A percentile compares a stretch with the other conserved stretches of the same genome.
These are phyloP conservation scores for Prolemur simus DNA, from an alignment of 2,113 vertebrate species.

Conservation along the genomic window DNA sequence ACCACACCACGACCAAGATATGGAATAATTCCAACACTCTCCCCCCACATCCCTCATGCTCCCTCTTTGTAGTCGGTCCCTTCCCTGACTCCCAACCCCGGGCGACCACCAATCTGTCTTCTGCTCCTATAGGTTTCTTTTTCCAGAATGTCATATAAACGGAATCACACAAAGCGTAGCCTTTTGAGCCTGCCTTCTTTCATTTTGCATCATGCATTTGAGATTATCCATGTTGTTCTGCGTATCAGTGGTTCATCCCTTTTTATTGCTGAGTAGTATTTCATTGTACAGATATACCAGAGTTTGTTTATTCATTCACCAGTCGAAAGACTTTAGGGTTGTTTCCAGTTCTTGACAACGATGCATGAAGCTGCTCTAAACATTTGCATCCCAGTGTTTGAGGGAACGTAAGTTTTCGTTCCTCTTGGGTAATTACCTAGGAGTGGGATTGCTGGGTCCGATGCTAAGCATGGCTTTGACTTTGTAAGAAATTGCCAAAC, in stretches of 20 bases:
- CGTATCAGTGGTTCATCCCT: background rate
- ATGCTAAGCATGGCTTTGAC: constrained; percentile 36
- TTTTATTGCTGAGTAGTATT: background rate
- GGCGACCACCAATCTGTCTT: background rate
- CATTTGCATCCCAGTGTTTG: background rate
- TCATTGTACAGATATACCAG: background rate
- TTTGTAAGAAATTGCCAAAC: constrained; percentile 30
- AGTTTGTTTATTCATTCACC: background rate
- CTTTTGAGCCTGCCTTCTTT: background rate
- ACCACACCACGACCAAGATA: background rate
- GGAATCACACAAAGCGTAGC: background rate
- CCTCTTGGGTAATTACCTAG: constrained; percentile 24
- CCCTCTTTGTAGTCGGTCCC: background rate
- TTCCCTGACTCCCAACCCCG: background rate
- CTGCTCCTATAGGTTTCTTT: background rate
- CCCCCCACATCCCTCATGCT: accelerated
- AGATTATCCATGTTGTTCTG: background rate
- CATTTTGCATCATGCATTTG: background rate
- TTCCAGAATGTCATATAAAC: background rate
- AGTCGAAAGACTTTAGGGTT: background rate
- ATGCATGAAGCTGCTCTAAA: background rate
- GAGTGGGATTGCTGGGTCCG: constrained; percentile 3
- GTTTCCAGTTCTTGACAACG: background rate
- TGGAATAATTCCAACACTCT: background rate
- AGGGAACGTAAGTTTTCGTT: background rate